Percentiles rank a stretch among this genome's conserved stretches.
phyloP scores from a whole-genome alignment of 1,140 invertebrate species.

The Drosophila littoralis region DNA sequence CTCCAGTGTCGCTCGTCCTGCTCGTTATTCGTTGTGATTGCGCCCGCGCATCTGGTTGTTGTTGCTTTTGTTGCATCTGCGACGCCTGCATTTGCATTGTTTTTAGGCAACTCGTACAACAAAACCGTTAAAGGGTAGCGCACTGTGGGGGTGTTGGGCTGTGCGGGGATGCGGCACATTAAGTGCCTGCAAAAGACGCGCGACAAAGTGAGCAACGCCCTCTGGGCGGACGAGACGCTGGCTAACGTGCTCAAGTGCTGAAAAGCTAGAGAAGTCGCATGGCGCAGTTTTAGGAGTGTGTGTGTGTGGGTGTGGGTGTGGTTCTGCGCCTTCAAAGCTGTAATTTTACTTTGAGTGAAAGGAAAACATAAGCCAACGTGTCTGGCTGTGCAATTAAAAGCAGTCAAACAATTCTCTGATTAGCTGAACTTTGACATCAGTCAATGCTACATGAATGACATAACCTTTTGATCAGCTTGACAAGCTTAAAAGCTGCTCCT shows the following conservation, averaged over 20 bases:
- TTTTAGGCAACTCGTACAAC: conserved; percentile 51
- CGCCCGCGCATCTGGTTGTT: not conserved
- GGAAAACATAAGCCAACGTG: not conserved
- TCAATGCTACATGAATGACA: conserved; percentile 18
- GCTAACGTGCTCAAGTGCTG: conserved; percentile 74
- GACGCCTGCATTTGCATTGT: conserved; percentile 61
- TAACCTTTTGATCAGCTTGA: conserved; percentile 19
- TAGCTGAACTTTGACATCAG: conserved; percentile 28
- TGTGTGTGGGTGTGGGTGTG: not conserved
- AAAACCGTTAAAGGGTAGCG: conserved; percentile 6
- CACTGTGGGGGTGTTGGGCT: not conserved
- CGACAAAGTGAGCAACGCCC: conserved; percentile 61
- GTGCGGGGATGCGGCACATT: conserved; percentile 53
- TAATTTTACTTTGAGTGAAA: conserved; percentile 5
- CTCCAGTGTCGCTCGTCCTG: conserved; percentile 42
- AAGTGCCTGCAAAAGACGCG: conserved; percentile 79
- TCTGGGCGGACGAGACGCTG: conserved; percentile 17
- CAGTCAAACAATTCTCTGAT: conserved; percentile 19
- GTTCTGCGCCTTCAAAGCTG: not conserved
- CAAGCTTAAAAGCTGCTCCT: conserved; percentile 6
- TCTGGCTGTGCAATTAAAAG: conserved; percentile 29
- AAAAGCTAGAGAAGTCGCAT: conserved; percentile 24
- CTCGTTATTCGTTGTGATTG: conserved; percentile 13
- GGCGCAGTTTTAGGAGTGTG: not conserved
- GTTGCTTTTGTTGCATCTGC: conserved; percentile 32